Conservation (phyloP, 2,888 invertebrate species). For the Acronicta alni region DNA sequence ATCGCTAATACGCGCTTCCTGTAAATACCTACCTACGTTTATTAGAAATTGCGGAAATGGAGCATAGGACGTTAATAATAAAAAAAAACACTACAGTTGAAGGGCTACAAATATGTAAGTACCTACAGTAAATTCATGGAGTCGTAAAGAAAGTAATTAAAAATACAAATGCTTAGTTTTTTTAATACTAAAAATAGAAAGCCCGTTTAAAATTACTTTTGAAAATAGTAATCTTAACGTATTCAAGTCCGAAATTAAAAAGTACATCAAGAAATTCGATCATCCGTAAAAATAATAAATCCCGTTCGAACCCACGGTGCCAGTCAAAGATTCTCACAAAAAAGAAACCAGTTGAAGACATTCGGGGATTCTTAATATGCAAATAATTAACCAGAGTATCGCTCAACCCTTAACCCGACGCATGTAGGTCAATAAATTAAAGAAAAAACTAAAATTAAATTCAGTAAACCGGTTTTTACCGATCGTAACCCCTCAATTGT, state of each 20-base stretch:
- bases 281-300: conserved; percentile 76
- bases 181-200: not conserved
- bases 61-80: conserved; percentile 8
- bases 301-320: conserved; percentile 62
- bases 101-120: not conserved
- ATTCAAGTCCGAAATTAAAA: conserved; percentile 54
- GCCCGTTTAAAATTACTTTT: not conserved
- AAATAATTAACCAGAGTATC: conserved; percentile 80
- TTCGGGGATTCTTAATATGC: conserved; percentile 76
- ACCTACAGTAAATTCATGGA: not conserved
- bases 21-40: conserved; percentile 48
- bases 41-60: conserved; percentile 49
- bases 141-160: not conserved
- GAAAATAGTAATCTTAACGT: conserved; percentile 29
- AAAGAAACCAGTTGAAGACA: conserved; percentile 66
- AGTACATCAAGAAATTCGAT: conserved; percentile 62
- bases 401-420: conserved; percentile 67
- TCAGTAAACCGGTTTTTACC: conserved; percentile 74
- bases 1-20: conserved; percentile 70
- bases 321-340: conserved; percentile 75
- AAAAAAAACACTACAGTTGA: conserved; percentile 26
- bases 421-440: conserved; percentile 85
- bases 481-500: conserved; percentile 78
- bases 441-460: conserved; percentile 71
- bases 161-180: not conserved